Evolutionary conservation across 2,113 vertebrate species (phyloP), one percentile per base, ranked within the genome.

Genomic region (Equus przewalskii): DNA sequence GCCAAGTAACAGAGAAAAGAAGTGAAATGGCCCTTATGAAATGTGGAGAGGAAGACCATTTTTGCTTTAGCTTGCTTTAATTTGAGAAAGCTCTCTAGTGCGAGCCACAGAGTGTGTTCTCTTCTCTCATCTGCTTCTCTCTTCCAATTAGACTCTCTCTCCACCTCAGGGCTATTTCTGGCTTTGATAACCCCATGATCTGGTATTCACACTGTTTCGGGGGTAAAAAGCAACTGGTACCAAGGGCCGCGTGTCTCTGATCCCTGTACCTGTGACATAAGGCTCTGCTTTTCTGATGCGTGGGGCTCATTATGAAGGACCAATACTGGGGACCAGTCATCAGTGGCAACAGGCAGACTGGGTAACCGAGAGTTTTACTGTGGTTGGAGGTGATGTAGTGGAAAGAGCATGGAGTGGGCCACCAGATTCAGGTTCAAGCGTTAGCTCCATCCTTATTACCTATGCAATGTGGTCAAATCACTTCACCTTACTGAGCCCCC

Each of bases 1-100:
- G 91, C 54, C 91, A 96, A 70, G 7, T 67, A 70, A 49, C 65
- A 94, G 60, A 94, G 54, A 90, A 80, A 87, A 65, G n/a, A 84
- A 94, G 28, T 22, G 56, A 80, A 76, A 30, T 79, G 64, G 26
- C 72, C 12, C 36, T 89, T 64, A 33, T 62, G 49, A 82, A 78
- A 84, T 72, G 56, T 72, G 4, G 4, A 22, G 54, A 91, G 36
- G 36, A 96, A 96, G 64, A 33, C 44, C 10, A 10, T 36, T 75
- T 73, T 70, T 86, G 75, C 26, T 86, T 84, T 54, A 67, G 69
- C 7, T 22, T 86, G 19, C 54, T 21, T 95, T 87, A 16, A 65
- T 84, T 64, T 81, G 58, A 72, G 65, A 69, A 67, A 19, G 24
- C 36, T 83, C 26, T 46, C 4, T 44, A 21, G 67, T 26, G 49